Percentiles rank a stretch among this genome's conserved stretches.
phyloP scores from a whole-genome alignment of 2,113 vertebrate species.

The Rhinoptilus africanus region DNA sequence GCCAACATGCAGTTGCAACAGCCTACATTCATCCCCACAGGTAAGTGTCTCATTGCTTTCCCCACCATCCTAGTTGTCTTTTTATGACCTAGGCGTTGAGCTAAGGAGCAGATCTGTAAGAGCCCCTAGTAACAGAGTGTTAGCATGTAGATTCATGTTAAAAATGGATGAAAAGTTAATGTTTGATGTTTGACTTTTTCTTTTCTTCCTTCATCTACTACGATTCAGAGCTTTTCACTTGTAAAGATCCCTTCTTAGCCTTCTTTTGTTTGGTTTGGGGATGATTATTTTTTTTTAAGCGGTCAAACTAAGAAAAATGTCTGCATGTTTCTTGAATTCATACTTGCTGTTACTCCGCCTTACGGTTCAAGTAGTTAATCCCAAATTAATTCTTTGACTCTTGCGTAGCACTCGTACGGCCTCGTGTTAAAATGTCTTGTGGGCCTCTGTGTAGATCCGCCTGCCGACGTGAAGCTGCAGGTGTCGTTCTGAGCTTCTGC shows the following conservation, averaged over 20 bases:
- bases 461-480: neutral
- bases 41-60: slow-evolving; percentile 75
- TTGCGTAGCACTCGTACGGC: neutral
- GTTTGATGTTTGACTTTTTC: neutral
- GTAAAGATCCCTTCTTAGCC: neutral
- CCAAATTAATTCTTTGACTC: slow-evolving; percentile 72
- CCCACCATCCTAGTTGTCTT: neutral
- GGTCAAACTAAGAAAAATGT: neutral
- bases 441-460: neutral
- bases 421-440: slow-evolving; percentile 15
- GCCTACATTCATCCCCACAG: slow-evolving; percentile 88
- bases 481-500: neutral
- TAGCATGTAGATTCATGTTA: neutral
- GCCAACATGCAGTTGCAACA: slow-evolving; percentile 96
- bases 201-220: neutral
- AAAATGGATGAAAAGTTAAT: slow-evolving; percentile 8
- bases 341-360: slow-evolving; percentile 44
- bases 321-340: slow-evolving; percentile 42
- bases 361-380: slow-evolving; percentile 52
- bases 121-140: neutral
- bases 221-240: neutral
- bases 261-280: neutral
- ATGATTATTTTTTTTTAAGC: neutral
- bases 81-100: neutral
- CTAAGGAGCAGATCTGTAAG: neutral